Conservation (phyloP, 2,888 invertebrate species). For the Sepiola atlantica region DNA sequence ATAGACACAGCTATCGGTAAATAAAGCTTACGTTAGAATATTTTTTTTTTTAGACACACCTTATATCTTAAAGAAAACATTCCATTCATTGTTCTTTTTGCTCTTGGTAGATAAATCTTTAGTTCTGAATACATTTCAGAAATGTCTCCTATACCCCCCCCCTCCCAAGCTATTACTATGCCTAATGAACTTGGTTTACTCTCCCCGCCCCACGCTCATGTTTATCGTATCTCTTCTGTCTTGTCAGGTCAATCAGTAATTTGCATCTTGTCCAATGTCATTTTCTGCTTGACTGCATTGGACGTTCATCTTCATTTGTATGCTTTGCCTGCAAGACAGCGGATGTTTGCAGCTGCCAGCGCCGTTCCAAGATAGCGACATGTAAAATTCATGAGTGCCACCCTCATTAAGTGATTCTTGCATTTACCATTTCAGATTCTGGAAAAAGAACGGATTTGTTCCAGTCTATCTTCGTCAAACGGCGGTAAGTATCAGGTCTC, state of each 20-base stretch:
- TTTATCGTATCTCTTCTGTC: neutral
- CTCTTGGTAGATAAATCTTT: no score
- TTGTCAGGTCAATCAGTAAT: neutral
- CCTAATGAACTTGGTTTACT: no score
- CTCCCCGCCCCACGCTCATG: no score
- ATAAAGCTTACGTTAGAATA: no score
- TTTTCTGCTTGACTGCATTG: neutral
- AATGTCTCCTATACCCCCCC: no score
- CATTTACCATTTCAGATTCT: slow-evolving; percentile 79
- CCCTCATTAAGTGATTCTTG: neutral
- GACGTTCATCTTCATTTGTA: neutral
- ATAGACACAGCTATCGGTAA: no score
- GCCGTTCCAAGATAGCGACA: neutral
- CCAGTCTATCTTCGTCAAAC: slow-evolving; percentile 96
- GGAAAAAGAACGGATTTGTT: slow-evolving; percentile 87
- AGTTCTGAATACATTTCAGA: no score
- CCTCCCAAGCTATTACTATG: no score
- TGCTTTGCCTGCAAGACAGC: neutral
- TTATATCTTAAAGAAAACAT: no score
- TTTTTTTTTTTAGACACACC: no score
- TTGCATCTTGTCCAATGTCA: neutral
- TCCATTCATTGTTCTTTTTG: no score
- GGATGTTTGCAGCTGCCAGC: neutral
- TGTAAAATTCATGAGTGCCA: neutral
- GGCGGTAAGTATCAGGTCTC: slow-evolving; percentile 69